Evolutionary conservation across 2,113 vertebrate species (phyloP), one percentile per base, ranked within the genome.

Genomic region (Rhodinocichla rosea): DNA sequence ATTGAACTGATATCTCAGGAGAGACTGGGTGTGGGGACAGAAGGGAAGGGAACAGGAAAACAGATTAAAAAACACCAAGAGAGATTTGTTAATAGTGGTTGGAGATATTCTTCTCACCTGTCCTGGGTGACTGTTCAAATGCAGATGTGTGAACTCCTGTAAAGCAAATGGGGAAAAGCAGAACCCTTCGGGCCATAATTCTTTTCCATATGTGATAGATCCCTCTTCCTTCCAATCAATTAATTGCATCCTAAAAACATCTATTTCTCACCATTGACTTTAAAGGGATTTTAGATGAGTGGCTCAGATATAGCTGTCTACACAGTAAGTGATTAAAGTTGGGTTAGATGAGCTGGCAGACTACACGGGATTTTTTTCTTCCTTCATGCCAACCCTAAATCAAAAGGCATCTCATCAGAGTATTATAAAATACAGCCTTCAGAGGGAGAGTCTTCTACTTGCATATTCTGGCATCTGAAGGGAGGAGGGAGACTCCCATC

Each of bases 201-300:
- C 90, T 90, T 94, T 42, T 71, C 87, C 65, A 40, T 81, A 40
- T 56, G 49, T 95, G 91, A 96, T 83, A 89, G 92, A 95, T 95
- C 56, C 74, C 37, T 69, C 73, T 96, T 81, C 90, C 59, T 90
- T 96, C 86, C 94, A 83, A 94, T 95, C 95, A 94, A 94, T 95
- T 97, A 95, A 94, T 95, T 95, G 86, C 92, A 63, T 95, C 95
- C 94, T 97, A 93, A 95, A 96, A 92, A 80, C 95, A 95, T 95
- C 94, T 94, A 93, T 96, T 97, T 96, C 92, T 94, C 91, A 74
- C 77, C 68, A 70, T 87, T 95, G 95, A 97, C 95, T 96, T 95
- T 96, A 97, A 96, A 96, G 95, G 80, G 92, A 90, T 95, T 96
- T 97, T 95, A 97, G 95, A 97, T 95, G 94, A 97, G 92, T 96